Evolutionary conservation across 92 coral and sea anemone species (phyloP).

Genomic region (Porites divaricata): DNA sequence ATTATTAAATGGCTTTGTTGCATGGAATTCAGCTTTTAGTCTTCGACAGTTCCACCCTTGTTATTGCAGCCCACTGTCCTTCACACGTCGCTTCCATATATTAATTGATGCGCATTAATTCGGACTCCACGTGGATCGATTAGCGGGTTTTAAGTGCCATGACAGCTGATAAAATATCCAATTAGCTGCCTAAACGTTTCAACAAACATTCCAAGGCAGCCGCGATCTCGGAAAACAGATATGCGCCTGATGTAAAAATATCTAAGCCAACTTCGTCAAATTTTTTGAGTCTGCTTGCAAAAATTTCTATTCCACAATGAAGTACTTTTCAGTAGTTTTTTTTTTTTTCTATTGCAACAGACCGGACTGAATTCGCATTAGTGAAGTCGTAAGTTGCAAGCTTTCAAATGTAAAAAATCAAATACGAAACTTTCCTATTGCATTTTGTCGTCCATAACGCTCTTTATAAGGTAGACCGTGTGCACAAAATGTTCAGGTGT

Average conservation of each 20-base stretch:
- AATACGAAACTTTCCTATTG: no score
- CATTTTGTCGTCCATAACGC: neutral
- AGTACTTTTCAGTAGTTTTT: no score
- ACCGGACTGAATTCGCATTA: neutral
- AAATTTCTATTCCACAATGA: no score
- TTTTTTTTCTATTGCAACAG: neutral
- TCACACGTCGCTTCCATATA: slow-evolving; percentile 15
- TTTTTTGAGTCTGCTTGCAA: no score
- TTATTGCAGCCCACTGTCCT: slow-evolving; percentile 17
- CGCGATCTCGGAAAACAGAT: slow-evolving; percentile 16
- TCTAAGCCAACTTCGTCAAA: neutral
- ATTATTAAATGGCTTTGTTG: slow-evolving; percentile 23
- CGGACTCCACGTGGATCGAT: slow-evolving; percentile 39
- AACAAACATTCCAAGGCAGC: slow-evolving; percentile 37
- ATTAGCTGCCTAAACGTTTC: slow-evolving; percentile 23
- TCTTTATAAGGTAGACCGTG: no score
- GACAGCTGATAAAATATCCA: slow-evolving; percentile 30
- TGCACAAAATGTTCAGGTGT: no score
- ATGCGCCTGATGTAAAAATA: neutral
- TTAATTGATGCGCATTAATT: slow-evolving; percentile 10
- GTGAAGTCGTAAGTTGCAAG: no score
- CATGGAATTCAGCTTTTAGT: slow-evolving; percentile 21
- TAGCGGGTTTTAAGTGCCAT: slow-evolving; percentile 26
- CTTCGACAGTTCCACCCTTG: neutral
- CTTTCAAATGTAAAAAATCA: no score